Evolutionary conservation across 2,113 vertebrate species (phyloP).

Genomic region (Craseonycteris thonglongyai): DNA sequence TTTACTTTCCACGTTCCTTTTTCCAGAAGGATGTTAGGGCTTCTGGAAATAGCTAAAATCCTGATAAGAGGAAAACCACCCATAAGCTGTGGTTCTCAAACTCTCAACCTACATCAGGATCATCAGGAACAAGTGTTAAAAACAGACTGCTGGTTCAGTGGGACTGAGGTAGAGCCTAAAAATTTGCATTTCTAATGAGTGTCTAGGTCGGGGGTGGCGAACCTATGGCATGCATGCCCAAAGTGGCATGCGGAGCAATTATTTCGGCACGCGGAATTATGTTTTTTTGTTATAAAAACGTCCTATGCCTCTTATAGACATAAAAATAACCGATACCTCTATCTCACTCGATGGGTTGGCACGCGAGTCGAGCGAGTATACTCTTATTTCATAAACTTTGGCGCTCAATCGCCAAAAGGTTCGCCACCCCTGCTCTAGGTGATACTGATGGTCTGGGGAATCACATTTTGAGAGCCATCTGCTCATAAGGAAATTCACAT

Average conservation of each 20-base stretch:
- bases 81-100: background rate
- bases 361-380: too few species aligned
- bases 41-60: background rate
- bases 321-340: too few species aligned
- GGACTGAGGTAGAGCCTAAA: background rate
- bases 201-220: too few species aligned
- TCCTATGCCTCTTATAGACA: too few species aligned
- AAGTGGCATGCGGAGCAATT: too few species aligned
- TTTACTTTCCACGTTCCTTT: background rate
- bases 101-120: background rate
- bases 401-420: too few species aligned
- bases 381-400: too few species aligned
- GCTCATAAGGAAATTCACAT: background rate
- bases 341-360: too few species aligned
- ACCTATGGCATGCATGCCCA: too few species aligned
- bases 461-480: background rate
- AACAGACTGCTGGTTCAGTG: background rate
- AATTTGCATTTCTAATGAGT: background rate
- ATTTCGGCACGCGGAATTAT: too few species aligned
- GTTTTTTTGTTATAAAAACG: too few species aligned
- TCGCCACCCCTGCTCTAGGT: too few species aligned
- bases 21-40: background rate
- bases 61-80: background rate
- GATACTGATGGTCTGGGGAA: background rate
- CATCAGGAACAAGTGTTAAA: background rate